Conservation (phyloP, 2,888 invertebrate genomes). For the Augochlorella aurata region DNA sequence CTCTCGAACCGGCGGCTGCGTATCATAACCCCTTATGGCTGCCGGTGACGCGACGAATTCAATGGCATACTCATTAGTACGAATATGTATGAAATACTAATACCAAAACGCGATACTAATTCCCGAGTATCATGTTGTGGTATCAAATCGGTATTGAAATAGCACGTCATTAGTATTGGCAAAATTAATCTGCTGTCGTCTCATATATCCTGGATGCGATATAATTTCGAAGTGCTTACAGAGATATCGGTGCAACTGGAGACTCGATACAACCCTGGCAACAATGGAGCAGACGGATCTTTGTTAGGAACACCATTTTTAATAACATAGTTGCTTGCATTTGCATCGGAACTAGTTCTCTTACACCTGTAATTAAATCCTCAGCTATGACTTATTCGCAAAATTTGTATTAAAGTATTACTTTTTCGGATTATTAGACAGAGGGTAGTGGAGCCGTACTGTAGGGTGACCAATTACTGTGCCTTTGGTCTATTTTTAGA, state of each 20-base stretch:
- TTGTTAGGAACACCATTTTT: neutral
- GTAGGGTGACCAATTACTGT: no score
- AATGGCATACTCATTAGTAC: constrained; percentile 10
- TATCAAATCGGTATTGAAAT: constrained; percentile 8
- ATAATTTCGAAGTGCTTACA: neutral
- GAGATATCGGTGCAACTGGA: neutral
- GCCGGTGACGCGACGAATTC: neutral
- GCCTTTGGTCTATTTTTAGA: no score
- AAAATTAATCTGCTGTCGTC: neutral
- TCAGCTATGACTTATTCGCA: no score
- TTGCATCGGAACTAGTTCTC: no score
- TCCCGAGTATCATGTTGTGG: constrained; percentile 6
- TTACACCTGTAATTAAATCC: no score
- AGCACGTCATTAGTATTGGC: constrained; percentile 1
- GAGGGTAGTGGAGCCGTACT: no score
- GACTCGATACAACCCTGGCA: neutral
- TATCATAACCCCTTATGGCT: neutral
- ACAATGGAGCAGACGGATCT: neutral
- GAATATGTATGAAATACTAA: constrained; percentile 5
- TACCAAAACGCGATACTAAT: neutral
- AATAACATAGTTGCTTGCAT: neutral
- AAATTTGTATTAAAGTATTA: no score
- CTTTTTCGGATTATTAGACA: no score
- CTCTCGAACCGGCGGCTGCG: neutral
- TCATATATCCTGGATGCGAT: neutral